phyloP scores from a whole-genome alignment of 2,797 vertebrate genomes.

The Anguilla pacifica region DNA sequence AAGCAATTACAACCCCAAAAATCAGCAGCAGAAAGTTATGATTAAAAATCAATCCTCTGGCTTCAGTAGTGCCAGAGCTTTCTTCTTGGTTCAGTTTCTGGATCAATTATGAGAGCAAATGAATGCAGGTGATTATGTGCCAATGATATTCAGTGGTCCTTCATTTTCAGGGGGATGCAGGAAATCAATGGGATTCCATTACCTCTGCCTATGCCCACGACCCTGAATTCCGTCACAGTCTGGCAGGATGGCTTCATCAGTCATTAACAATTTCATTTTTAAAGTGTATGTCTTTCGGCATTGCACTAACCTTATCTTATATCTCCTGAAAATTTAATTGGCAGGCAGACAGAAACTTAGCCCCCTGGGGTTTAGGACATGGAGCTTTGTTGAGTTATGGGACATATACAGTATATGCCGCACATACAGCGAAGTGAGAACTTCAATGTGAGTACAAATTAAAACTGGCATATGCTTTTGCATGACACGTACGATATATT shows the following conservation, averaged over 20 bases:
- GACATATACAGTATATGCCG: too few relatives aligned
- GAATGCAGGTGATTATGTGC: background rate
- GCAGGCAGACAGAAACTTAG: too few relatives aligned
- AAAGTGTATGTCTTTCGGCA: background rate
- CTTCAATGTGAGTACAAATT: too few relatives aligned
- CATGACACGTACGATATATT: too few relatives aligned
- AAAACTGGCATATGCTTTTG: too few relatives aligned
- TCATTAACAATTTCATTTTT: background rate
- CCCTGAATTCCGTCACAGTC: background rate
- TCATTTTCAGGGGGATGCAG: background rate
- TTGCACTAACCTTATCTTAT: too few relatives aligned
- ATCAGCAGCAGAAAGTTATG: background rate
- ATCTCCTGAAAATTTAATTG: too few relatives aligned
- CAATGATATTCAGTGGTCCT: background rate
- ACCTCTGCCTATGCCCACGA: background rate
- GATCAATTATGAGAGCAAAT: background rate
- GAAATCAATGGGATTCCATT: background rate
- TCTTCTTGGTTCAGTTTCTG: background rate
- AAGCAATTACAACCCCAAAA: background rate
- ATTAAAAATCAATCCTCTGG: background rate
- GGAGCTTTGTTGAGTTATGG: too few relatives aligned
- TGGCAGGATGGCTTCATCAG: background rate
- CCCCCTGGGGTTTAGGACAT: too few relatives aligned
- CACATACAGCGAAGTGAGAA: too few relatives aligned
- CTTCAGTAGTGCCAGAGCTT: background rate